Evolutionary conservation across 1,140 invertebrate species (phyloP).

Genomic region (Drosophila setifemur): DNA sequence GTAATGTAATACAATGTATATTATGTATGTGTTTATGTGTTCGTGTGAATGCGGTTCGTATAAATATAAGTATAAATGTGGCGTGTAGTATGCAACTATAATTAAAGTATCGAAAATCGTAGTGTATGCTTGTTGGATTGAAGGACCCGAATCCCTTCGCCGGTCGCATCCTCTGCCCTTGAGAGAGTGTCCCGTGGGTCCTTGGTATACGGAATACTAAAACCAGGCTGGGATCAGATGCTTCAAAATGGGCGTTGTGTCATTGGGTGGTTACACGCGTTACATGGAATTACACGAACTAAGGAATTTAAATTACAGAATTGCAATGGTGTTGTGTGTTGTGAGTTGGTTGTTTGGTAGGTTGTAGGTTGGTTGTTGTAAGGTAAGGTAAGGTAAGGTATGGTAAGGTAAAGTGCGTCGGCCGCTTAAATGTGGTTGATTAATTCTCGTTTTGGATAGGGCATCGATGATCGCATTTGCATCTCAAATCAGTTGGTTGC

Average conservation of each 20-base stretch:
- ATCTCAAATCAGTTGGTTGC: constrained; percentile 8
- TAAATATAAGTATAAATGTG: constrained; percentile 50
- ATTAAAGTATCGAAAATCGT: constrained; percentile 26
- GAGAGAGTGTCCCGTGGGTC: background rate
- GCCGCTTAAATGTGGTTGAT: constrained; percentile 27
- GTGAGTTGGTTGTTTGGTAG: background rate
- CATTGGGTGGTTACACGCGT: background rate
- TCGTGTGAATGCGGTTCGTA: constrained; percentile 36
- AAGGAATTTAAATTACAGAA: constrained; percentile 28
- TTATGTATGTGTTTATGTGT: constrained; percentile 41
- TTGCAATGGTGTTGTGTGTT: background rate
- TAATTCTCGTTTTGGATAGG: constrained; percentile 26
- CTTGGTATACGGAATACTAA: background rate
- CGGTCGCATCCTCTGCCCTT: background rate
- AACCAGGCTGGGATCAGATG: background rate
- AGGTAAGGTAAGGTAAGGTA: too few species aligned
- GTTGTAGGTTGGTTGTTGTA: background rate
- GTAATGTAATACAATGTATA: constrained; percentile 52
- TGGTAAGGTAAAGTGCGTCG: constrained; percentile 4
- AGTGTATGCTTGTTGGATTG: background rate
- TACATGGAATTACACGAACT: constrained; percentile 12
- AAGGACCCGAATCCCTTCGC: background rate
- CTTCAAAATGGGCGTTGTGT: background rate
- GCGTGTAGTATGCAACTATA: constrained; percentile 35
- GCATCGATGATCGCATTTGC: constrained; percentile 3